Evolutionary conservation across 2,888 invertebrate species (phyloP).

Genomic region (Palloptera scutellata): DNA sequence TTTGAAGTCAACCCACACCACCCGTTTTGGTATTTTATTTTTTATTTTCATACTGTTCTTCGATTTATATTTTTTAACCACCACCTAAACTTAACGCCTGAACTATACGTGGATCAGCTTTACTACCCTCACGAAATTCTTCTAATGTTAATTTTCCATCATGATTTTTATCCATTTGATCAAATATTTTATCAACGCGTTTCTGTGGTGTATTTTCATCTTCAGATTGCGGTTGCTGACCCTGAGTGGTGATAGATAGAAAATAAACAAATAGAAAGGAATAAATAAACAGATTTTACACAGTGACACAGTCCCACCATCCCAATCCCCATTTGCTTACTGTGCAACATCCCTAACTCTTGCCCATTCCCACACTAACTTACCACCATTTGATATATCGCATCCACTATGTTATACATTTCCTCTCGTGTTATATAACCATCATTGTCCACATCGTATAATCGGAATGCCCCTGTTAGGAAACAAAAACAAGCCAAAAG

Average conservation of each 20-base stretch:
- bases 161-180: conserved; percentile 99
- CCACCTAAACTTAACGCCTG: conserved; percentile 90
- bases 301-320: background rate
- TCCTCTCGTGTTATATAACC: conserved; percentile 95
- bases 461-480: conserved; percentile 86
- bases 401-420: conserved; percentile 97
- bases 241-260: conserved; percentile 66
- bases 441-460: conserved; percentile 96
- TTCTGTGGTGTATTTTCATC: conserved; percentile 94
- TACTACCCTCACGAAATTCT: conserved; percentile 98
- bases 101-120: conserved; percentile 97
- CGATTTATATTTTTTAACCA: conserved; percentile 66
- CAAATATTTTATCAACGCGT: conserved; percentile 97
- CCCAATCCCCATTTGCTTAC: background rate
- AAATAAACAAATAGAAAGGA: background rate
- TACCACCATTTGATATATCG: conserved; percentile 99
- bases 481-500: background rate
- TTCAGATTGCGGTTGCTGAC: conserved; percentile 86
- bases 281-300: background rate
- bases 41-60: conserved; percentile 8
- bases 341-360: background rate
- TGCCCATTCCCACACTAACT: conserved; percentile 61
- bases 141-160: conserved; percentile 96
- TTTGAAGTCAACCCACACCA: background rate
- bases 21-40: conserved; percentile 3